Conservation (phyloP, 1,140 invertebrate genomes). For the Drosophila eugracilis region DNA sequence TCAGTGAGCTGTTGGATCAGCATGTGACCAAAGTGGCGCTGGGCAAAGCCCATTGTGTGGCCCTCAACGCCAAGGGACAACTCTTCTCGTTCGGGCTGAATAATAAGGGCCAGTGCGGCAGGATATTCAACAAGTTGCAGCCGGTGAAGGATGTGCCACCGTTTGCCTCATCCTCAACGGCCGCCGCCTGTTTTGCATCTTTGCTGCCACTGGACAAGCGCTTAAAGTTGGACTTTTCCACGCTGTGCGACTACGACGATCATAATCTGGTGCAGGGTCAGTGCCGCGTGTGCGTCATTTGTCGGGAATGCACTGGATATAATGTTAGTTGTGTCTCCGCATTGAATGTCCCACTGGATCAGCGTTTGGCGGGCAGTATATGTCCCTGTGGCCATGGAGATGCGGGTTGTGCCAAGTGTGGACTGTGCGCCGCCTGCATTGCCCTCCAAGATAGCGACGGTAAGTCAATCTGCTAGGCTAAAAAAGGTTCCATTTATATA, state of each 20-base stretch:
- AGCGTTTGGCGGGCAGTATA: constrained; percentile 94
- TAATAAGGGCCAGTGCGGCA: constrained; percentile 98
- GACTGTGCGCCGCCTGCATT: constrained; percentile 93
- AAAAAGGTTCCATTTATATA: no score
- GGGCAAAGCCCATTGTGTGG: constrained; percentile 97
- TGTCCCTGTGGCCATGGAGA: constrained; percentile 98
- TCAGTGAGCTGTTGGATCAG: constrained; percentile 91
- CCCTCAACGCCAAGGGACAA: constrained; percentile 94
- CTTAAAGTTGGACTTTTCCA: constrained; percentile 76
- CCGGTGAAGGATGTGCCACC: constrained; percentile 86
- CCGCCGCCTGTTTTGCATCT: constrained; percentile 51
- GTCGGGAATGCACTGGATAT: constrained; percentile 97
- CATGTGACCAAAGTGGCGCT: constrained; percentile 93
- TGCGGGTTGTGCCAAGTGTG: constrained; percentile 96
- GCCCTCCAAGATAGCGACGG: constrained; percentile 78
- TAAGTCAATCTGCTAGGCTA: constrained; percentile 1
- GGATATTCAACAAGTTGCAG: constrained; percentile 91
- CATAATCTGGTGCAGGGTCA: constrained; percentile 81
- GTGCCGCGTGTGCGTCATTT: constrained; percentile 90
- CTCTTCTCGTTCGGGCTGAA: constrained; percentile 99
- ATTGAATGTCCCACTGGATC: constrained; percentile 87
- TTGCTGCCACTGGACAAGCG: constrained; percentile 57
- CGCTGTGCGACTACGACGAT: constrained; percentile 83
- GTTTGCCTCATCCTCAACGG: constrained; percentile 66
- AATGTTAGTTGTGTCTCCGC: constrained; percentile 93